phyloP scores from a whole-genome alignment of 2,797 vertebrate species.

The Anableps anableps region DNA sequence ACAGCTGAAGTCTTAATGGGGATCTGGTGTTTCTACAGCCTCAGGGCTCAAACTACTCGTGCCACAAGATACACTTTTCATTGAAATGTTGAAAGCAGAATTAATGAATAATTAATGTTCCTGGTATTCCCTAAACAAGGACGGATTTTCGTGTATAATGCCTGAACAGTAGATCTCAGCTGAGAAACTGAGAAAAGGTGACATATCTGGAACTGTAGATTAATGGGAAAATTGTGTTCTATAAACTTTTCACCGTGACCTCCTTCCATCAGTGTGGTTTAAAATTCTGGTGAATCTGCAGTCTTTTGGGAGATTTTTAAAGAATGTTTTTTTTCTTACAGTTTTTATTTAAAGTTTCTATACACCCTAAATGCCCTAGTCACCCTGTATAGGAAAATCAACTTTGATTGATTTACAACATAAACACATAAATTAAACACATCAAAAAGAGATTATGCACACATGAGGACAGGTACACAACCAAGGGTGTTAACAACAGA shows the following conservation, averaged over 20 bases:
- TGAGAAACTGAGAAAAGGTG: slow-evolving; percentile 22
- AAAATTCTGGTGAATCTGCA: slow-evolving; percentile 13
- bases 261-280: slow-evolving; percentile 15
- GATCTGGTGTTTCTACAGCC: slow-evolving; percentile 69
- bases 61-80: slow-evolving; percentile 51
- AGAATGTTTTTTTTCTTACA: neutral
- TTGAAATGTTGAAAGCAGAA: slow-evolving; percentile 45
- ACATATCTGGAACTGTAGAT: slow-evolving; percentile 22
- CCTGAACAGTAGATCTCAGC: slow-evolving; percentile 7
- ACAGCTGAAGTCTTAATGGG: slow-evolving; percentile 72
- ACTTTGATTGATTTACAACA: neutral
- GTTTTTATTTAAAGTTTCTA: slow-evolving; percentile 9
- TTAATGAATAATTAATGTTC: slow-evolving; percentile 68
- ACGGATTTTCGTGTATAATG: slow-evolving; percentile 3
- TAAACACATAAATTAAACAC: neutral
- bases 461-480: neutral
- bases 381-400: slow-evolving; percentile 5
- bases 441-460: neutral
- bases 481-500: neutral
- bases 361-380: neutral
- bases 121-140: slow-evolving; percentile 35
- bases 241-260: slow-evolving; percentile 17
- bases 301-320: neutral
- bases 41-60: slow-evolving; percentile 39
- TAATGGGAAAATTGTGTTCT: slow-evolving; percentile 28